Percentiles rank a stretch among this genome's conserved stretches.
phyloP scores from a whole-genome alignment of 2,797 vertebrate species.

The Enteromius argenteus region DNA sequence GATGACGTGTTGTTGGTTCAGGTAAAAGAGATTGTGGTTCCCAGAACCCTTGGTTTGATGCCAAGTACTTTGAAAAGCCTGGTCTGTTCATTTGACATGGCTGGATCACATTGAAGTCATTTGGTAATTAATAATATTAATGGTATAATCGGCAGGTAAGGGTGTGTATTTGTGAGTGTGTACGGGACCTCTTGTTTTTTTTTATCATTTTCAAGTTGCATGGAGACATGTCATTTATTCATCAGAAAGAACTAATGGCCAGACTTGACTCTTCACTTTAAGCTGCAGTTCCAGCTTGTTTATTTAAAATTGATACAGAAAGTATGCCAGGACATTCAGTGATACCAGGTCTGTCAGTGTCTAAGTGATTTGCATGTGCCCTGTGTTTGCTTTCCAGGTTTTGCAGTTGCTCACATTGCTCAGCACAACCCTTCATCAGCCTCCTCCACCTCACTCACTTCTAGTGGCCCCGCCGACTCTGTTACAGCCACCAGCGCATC shows the following conservation, averaged over 20 bases:
- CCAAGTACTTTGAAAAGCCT: background rate
- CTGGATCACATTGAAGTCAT: background rate
- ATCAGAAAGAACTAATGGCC: background rate
- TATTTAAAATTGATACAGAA: background rate
- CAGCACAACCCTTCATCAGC: constrained; percentile 86
- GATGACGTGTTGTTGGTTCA: constrained; percentile 40
- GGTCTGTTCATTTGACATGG: background rate
- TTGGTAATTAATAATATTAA: background rate
- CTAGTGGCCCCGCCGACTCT: constrained; percentile 86
- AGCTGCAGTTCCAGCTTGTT: background rate
- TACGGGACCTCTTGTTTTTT: background rate
- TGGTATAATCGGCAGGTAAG: background rate
- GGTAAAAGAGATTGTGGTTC: constrained; percentile 44
- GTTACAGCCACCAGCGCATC: constrained; percentile 84
- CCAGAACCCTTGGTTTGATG: constrained; percentile 39
- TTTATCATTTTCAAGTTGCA: background rate
- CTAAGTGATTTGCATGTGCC: constrained; percentile 1
- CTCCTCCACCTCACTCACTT: constrained; percentile 85
- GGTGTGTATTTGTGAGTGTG: background rate
- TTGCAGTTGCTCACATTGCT: constrained; percentile 93
- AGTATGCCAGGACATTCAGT: background rate
- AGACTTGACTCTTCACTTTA: background rate
- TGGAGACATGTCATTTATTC: background rate
- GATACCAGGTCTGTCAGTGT: background rate
- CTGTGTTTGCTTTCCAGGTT: constrained; percentile 79